Evolutionary conservation across 2,888 invertebrate genomes (phyloP), one percentile per base, ranked within the genome.

Genomic region (Lysandra coridon): DNA sequence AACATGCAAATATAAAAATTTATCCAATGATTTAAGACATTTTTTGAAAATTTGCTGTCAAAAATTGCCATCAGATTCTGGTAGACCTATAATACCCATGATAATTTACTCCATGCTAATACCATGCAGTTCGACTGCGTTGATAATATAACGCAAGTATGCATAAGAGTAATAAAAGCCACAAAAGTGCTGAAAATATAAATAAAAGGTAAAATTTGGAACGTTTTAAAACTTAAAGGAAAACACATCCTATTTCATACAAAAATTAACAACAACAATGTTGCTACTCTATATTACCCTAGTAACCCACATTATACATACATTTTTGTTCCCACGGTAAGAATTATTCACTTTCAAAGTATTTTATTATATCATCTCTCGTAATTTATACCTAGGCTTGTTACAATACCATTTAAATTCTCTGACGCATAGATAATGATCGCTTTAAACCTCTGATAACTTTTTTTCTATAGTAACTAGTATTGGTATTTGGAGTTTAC

Each of bases 301-400:
- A 78, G 53, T 81, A 79, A 81, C 82, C 82, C 78, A 81, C 77
- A 80, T 81, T 78, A 78, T 78, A 74, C 79, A 77, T 69, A 79
- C 53, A 78, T 78, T 80, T 80, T 82, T 79, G 80, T 83, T 81
- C 81, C 79, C 82, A 83, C 83, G 80, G 77, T 75, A 75, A 57
- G 78, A 75, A 49, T 53, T 60, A 80, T 80, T 79, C 80, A 80
- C 77, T 80, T 80, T 78, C 53, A 82, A 81, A 73, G 79, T 75
- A 79, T 80, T 73, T 79, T 80, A 82, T 82, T 82, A 82, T 82
- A 80, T 81, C 80, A 82, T 79, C 75, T 73, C 64, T 79, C 78
- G 80, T 80, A 82, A 82, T 62, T 79, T 62, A 75, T 75, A 76
- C 33, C 49, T 79, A 79, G 62, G 62, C 40, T 60, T 44, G 74